Evolutionary conservation across 2,888 invertebrate genomes (phyloP).

Genomic region (Tipula unca): DNA sequence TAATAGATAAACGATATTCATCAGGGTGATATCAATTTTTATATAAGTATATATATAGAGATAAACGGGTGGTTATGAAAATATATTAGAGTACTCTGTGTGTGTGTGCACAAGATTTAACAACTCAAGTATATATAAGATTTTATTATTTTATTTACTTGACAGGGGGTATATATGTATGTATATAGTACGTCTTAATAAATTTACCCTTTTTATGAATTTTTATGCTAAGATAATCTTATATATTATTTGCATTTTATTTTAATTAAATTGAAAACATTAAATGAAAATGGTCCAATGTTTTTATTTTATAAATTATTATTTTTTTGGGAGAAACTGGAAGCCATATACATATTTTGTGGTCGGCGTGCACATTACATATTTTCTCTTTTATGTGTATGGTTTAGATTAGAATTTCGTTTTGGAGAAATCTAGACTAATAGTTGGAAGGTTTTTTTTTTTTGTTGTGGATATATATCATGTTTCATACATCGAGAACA

Average conservation of each 20-base stretch:
- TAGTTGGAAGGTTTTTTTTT: neutral
- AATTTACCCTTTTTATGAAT: neutral
- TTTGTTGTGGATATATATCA: neutral
- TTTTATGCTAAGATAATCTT: neutral
- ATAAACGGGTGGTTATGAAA: neutral
- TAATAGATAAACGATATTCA: neutral
- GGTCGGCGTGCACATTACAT: neutral
- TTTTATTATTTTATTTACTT: neutral
- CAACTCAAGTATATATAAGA: neutral
- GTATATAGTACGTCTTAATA: neutral
- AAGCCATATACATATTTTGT: slow-evolving; percentile 4
- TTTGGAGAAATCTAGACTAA: neutral
- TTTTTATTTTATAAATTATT: neutral
- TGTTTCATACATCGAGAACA: neutral
- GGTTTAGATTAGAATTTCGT: neutral
- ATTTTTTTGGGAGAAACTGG: neutral
- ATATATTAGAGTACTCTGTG: neutral
- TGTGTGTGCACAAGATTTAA: neutral
- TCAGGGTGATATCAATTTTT: slow-evolving; percentile 14
- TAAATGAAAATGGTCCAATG: neutral
- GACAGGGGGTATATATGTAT: neutral
- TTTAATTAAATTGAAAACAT: slow-evolving; percentile 4
- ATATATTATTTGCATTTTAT: slow-evolving; percentile 14
- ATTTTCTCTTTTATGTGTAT: neutral
- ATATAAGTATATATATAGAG: too few species aligned